Conservation (phyloP, 1,140 invertebrate species). For the Chionoecetes opilio region DNA sequence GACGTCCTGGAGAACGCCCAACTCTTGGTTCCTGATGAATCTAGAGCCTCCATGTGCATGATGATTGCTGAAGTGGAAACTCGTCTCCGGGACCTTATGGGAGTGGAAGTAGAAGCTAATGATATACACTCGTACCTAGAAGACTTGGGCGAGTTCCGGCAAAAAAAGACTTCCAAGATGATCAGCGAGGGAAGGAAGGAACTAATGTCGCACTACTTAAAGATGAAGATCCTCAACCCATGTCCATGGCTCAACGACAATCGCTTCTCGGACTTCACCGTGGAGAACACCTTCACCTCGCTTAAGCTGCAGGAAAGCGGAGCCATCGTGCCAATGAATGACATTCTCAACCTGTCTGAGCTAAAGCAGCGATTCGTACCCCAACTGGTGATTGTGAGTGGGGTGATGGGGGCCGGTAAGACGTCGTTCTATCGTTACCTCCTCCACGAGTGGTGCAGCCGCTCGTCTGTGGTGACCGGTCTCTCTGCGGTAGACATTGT, state of each 20-base stretch:
- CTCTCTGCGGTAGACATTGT: slow-evolving; percentile 69
- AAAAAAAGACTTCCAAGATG: slow-evolving; percentile 68
- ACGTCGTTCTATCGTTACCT: slow-evolving; percentile 77
- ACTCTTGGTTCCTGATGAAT: neutral
- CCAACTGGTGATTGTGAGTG: slow-evolving; percentile 67
- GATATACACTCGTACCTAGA: slow-evolving; percentile 54
- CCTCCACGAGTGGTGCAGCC: slow-evolving; percentile 74
- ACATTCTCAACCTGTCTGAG: slow-evolving; percentile 57
- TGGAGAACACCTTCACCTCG: slow-evolving; percentile 65
- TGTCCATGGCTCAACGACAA: slow-evolving; percentile 71
- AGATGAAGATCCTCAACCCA: slow-evolving; percentile 66
- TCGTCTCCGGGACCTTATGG: slow-evolving; percentile 34
- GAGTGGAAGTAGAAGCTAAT: slow-evolving; percentile 40
- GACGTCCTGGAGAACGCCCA: slow-evolving; percentile 4
- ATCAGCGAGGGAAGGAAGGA: slow-evolving; percentile 70
- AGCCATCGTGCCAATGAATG: slow-evolving; percentile 34
- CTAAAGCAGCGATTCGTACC: slow-evolving; percentile 67
- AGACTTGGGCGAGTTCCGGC: slow-evolving; percentile 58
- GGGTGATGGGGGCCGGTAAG: slow-evolving; percentile 78
- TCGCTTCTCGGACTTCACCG: slow-evolving; percentile 61
- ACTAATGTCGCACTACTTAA: slow-evolving; percentile 50
- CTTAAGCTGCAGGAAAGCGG: slow-evolving; percentile 52
- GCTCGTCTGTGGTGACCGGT: slow-evolving; percentile 52
- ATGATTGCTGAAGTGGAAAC: slow-evolving; percentile 45
- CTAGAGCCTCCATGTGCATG: neutral